These are phyloP conservation scores for Apostichopus japonicus DNA, from an alignment of 35 echinoderm and acorn worm genomes.

Conservation along the genomic window DNA sequence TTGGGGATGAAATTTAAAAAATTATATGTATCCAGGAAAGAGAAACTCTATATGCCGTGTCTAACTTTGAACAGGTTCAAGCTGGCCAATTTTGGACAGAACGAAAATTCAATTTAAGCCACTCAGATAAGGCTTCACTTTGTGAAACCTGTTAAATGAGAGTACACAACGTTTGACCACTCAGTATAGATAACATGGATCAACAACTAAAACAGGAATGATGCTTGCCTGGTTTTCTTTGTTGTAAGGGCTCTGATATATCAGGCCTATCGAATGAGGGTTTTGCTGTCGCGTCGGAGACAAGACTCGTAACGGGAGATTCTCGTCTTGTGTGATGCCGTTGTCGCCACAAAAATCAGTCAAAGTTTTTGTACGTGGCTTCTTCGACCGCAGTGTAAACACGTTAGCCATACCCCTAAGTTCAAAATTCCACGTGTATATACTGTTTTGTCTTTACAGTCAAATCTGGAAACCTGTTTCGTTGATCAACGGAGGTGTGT, in stretches of 20 bases:
- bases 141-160: too few species aligned
- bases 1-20: too few species aligned
- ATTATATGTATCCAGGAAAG: too few species aligned
- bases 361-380: conserved; percentile 86
- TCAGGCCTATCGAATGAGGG: conserved; percentile 86
- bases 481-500: too few species aligned
- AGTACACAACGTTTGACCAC: background rate
- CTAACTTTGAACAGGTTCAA: too few species aligned
- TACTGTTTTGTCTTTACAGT: too few species aligned
- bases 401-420: conserved; percentile 81
- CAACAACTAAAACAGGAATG: background rate
- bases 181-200: background rate
- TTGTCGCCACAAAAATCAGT: conserved; percentile 72
- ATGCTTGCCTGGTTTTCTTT: conserved; percentile 84
- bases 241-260: conserved; percentile 96
- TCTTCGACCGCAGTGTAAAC: conserved; percentile 70
- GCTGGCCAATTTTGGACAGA: too few species aligned
- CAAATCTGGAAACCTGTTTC: too few species aligned
- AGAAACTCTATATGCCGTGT: too few species aligned
- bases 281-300: conserved; percentile 93
- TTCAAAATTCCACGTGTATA: too few species aligned
- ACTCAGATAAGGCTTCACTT: too few species aligned
- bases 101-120: too few species aligned
- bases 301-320: conserved; percentile 61
- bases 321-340: background rate